Evolutionary conservation across 2,888 invertebrate species (phyloP).

Genomic region (Sphinx pinastri): DNA sequence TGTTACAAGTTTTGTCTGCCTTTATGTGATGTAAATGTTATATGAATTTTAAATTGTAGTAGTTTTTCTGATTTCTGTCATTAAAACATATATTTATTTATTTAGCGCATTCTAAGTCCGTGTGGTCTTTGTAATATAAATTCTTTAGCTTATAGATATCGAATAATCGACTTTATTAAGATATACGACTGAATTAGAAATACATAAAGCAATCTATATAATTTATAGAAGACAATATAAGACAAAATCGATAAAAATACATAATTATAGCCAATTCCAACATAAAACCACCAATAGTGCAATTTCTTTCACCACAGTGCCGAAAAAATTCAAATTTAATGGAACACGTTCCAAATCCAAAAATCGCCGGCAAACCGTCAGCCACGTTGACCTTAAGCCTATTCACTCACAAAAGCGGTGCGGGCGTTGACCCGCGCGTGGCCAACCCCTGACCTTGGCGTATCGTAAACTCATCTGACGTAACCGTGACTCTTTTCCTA

Average conservation of each 20-base stretch:
- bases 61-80: neutral
- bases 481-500: conserved; percentile 72
- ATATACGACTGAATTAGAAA: neutral
- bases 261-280: neutral
- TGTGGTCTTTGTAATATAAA: neutral
- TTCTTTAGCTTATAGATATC: conserved; percentile 1
- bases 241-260: too few species aligned
- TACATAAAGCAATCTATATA: too few species aligned
- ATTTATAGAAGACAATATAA: too few species aligned
- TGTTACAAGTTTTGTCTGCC: neutral
- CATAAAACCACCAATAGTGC: neutral
- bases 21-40: neutral
- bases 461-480: conserved; percentile 79
- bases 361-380: conserved; percentile 45
- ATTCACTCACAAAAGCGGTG: conserved; percentile 74
- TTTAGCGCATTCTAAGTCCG: neutral
- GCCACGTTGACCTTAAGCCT: conserved; percentile 66
- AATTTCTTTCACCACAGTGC: conserved; percentile 8
- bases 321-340: conserved; percentile 39
- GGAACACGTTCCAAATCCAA: conserved; percentile 34
- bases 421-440: conserved; percentile 77
- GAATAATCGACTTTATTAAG: neutral
- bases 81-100: neutral
- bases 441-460: conserved; percentile 83
- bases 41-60: neutral